Evolutionary conservation across 2,888 invertebrate genomes (phyloP), one percentile per base, ranked within the genome.

Genomic region (Drepana falcataria): DNA sequence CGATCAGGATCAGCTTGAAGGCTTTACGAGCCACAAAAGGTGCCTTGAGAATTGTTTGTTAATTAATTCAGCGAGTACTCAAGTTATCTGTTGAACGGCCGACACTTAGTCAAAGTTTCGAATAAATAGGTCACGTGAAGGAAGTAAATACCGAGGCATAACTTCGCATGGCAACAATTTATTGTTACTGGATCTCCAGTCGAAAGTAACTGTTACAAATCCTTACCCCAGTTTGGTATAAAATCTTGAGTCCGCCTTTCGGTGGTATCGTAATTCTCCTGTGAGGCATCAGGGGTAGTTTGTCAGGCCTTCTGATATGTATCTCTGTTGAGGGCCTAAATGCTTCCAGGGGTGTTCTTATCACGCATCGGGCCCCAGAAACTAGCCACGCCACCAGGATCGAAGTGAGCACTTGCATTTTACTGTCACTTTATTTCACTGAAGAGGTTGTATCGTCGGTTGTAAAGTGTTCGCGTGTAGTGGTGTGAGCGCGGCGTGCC

Each of bases 161-260:
- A 37, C 37, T 51, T 49, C n/a, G 40, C 41, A 51, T 51, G 34
- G 34, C 37, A 7, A 34, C 40, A 40, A 49, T 7, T 34, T 2
- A 21, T 21, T 21, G 21, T 21, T 21, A 21, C 21, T 21, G 21
- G 21, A 21, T 21, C 21, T 44, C 44, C 44, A 44, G 44, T 9
- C 44, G 9, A 44, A 44, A 44, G 1, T 44, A 44, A 44, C 44
- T 44, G 40, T 40, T 4, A 55, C 40, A 55, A 51, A 52, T 41
- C 47, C 53, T 48, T 48, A 56, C 95, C 93, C 95, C 95, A 58
- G 92, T 92, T 86, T 94, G 95, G 81, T 95, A 96, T 59, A 96
- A 91, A 65, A 95, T 92, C 81, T 93, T 93, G 55, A 93, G 90
- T 59, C 91, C 85, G 64, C 83, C 85, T 71, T 88, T 91, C 64